Evolutionary conservation across 2,797 vertebrate genomes (phyloP).

Genomic region (Psittacula echo): DNA sequence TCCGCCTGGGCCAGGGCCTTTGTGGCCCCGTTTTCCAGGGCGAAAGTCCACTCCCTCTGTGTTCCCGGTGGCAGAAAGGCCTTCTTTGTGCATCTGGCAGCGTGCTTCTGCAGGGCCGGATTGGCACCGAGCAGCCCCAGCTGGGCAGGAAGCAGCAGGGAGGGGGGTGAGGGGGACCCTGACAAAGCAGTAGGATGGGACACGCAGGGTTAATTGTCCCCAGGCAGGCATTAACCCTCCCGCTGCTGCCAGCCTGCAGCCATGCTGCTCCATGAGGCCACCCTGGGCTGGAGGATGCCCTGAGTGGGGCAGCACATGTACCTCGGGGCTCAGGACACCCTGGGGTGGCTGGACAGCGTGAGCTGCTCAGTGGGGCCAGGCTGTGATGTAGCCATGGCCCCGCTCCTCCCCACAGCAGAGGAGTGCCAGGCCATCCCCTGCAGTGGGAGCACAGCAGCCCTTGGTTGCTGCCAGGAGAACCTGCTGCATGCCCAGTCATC

Average conservation of each 20-base stretch:
- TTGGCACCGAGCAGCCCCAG: slow-evolving; percentile 83
- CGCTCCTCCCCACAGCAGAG: background rate
- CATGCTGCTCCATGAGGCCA: background rate
- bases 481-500: background rate
- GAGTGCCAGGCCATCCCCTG: background rate
- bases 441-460: background rate
- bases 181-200: slow-evolving; percentile 66
- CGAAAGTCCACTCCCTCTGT: slow-evolving; percentile 73
- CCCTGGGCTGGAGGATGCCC: background rate
- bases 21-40: slow-evolving; percentile 75
- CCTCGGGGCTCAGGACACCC: fast-evolving
- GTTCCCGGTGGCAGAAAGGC: slow-evolving; percentile 81
- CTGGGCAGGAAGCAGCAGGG: slow-evolving; percentile 83
- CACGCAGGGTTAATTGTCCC: slow-evolving; percentile 73
- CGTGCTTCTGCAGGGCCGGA: slow-evolving; percentile 62
- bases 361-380: background rate
- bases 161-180: slow-evolving; percentile 62
- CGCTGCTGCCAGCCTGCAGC: slow-evolving; percentile 50
- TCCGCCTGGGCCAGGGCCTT: slow-evolving; percentile 74
- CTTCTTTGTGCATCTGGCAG: slow-evolving; percentile 76
- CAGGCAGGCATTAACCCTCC: slow-evolving; percentile 64
- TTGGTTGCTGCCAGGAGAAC: background rate
- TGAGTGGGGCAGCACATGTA: background rate
- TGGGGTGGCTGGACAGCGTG: fast-evolving
- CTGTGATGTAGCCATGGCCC: background rate